Base-by-base conservation (phyloP, 92 coral and sea anemone genomes). In the Micromussa lordhowensis region DNA sequence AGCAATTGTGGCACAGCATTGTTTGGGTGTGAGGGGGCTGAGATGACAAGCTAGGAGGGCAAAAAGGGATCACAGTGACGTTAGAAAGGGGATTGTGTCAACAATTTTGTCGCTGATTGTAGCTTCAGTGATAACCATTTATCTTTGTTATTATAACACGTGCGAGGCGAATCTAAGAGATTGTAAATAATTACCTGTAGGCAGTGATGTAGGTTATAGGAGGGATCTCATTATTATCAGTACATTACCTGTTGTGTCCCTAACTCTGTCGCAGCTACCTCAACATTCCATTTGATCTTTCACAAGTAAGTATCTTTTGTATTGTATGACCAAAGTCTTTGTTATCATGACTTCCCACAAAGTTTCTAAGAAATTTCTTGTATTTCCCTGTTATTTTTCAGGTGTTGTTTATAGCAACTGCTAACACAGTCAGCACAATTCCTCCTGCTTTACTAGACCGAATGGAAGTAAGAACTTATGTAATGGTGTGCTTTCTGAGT, bases 401-500 rank as follows among this genome's bases (percentile, higher is more conserved):
- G 98, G 98, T 95, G 18, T 70, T 95, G 80, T 95, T 95, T 79
- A 93, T 95, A 58, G 98, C 98, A 34, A 94, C 98, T 9, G 98
- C 98, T 10, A 95, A 95, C 84, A 84, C 92, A 7, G 91, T 94
- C 10, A 87, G 94, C 79, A 90, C 96, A 22, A 94, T 95, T 83
- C 98, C 98, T 72, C 90, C 98, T 11, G 95, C 98, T 18, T 84
- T 95, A 34, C 84, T 95, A 40, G 98, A 95, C 86, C 96, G 98
- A 54, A 95, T 95, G 98, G 98, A 95, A 95, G 98, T 95, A 66
- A 75, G 90, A 13, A 38, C 3, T 3, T n/a, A 4, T 78, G 9
- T 66, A 12, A 66, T 8, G 7, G 69, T 24, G 9, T 10, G 7
- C 69, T 63, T 13, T 0, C 0, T 66, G 71, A 10, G 26, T 55